Evolutionary conservation across 2,797 vertebrate species (phyloP).

Genomic region (Hafferia zeledoni): DNA sequence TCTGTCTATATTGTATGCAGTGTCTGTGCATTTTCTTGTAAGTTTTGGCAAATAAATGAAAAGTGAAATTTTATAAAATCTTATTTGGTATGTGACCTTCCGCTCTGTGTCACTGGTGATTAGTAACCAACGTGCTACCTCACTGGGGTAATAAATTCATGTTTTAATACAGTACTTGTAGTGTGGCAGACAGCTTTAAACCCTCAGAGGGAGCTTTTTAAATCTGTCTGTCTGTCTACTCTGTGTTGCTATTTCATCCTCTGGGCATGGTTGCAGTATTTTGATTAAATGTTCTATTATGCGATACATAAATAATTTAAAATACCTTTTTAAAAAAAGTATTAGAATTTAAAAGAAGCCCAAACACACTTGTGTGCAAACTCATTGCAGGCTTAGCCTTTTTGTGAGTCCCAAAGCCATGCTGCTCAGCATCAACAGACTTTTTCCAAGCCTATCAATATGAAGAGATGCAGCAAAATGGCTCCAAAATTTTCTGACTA

Average conservation of each 20-base stretch:
- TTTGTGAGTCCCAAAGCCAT: background rate
- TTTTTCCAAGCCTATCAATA: background rate
- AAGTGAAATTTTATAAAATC: background rate
- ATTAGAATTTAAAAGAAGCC: background rate
- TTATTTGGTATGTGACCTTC: background rate
- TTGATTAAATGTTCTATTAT: background rate
- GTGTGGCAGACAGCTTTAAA: background rate
- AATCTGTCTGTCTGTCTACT: background rate
- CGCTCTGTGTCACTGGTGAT: background rate
- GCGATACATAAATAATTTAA: background rate
- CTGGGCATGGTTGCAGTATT: background rate
- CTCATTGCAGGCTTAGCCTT: background rate
- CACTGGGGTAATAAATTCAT: background rate
- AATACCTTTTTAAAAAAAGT: background rate
- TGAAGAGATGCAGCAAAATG: background rate
- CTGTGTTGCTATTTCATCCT: conserved; percentile 5
- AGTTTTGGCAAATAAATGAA: background rate
- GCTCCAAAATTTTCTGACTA: background rate
- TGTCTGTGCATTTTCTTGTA: background rate
- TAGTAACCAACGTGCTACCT: background rate
- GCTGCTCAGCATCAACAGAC: background rate
- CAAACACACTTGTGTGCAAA: background rate
- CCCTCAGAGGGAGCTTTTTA: background rate
- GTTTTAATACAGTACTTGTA: background rate
- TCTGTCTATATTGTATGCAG: background rate